Percentiles rank a stretch among this genome's conserved stretches.
Evolutionary conservation across 2,888 invertebrate species (phyloP).

Genomic region (Caradrina kadenii): DNA sequence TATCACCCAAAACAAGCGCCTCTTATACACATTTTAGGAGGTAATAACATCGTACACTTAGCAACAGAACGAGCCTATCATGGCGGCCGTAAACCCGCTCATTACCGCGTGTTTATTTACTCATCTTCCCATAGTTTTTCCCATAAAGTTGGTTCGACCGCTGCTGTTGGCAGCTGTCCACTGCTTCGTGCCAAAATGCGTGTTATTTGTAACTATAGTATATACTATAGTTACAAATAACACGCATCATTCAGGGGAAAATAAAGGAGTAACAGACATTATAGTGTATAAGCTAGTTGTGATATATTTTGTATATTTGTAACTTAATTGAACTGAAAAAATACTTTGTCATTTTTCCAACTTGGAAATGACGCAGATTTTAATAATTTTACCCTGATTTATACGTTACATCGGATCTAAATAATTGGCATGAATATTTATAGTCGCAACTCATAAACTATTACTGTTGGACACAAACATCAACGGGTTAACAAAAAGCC

Average conservation of each 20-base stretch:
- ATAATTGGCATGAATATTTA: too few species aligned
- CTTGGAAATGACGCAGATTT: too few species aligned
- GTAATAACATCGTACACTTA: slow-evolving; percentile 11
- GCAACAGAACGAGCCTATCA: slow-evolving; percentile 32
- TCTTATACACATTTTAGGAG: slow-evolving; percentile 12
- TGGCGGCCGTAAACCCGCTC: slow-evolving; percentile 19
- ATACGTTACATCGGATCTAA: too few species aligned
- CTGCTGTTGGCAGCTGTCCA: slow-evolving; percentile 51
- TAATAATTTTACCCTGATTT: too few species aligned
- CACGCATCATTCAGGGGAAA: slow-evolving; percentile 1
- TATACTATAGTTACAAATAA: too few species aligned
- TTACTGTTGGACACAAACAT: too few species aligned
- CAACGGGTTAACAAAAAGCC: too few species aligned
- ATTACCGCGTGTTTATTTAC: slow-evolving; percentile 52
- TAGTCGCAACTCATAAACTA: too few species aligned
- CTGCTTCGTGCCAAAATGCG: slow-evolving; percentile 43
- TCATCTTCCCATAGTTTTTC: slow-evolving; percentile 48
- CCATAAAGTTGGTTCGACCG: slow-evolving; percentile 37
- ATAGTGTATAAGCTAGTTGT: too few species aligned
- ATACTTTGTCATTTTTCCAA: too few species aligned
- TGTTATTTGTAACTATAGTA: not conserved
- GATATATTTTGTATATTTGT: too few species aligned
- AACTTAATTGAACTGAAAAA: too few species aligned
- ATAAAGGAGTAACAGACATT: not conserved
- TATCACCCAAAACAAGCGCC: not conserved